phyloP scores from a whole-genome alignment of 2,797 vertebrate species.

The Lacerta viridis region DNA sequence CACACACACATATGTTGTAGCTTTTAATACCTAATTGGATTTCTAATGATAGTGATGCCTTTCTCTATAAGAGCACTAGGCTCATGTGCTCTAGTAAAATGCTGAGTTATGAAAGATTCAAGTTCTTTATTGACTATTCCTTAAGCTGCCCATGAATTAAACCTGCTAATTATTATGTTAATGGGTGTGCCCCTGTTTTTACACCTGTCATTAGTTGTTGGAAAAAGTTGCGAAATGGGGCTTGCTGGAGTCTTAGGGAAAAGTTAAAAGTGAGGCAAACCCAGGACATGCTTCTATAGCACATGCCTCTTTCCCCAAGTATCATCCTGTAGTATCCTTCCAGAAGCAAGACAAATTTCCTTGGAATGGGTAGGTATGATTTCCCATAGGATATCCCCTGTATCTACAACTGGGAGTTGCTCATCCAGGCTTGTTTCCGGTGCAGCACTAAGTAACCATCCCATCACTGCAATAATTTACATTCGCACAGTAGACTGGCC shows the following conservation, averaged over 20 bases:
- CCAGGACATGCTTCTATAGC: background rate
- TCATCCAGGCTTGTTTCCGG: background rate
- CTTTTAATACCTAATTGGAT: slow-evolving; percentile 21
- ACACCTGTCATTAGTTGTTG: background rate
- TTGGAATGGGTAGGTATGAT: background rate
- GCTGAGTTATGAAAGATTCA: slow-evolving; percentile 32
- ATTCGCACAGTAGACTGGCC: too few relatives aligned
- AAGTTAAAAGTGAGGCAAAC: slow-evolving; percentile 10
- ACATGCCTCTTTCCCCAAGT: background rate
- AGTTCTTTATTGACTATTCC: slow-evolving; percentile 37
- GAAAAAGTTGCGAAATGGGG: background rate
- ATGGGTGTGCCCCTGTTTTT: slow-evolving; percentile 5
- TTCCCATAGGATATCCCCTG: background rate
- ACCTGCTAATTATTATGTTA: slow-evolving; percentile 45
- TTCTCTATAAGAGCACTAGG: background rate
- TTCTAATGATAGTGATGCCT: slow-evolving; percentile 7
- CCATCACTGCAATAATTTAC: too few relatives aligned
- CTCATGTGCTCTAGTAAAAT: background rate
- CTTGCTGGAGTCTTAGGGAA: background rate
- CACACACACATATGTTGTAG: background rate
- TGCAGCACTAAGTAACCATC: too few relatives aligned
- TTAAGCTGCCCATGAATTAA: slow-evolving; percentile 1
- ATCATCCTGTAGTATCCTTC: background rate
- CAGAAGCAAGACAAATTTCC: background rate
- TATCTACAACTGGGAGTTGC: background rate